A percentile compares a stretch with the other conserved stretches of the same genome.
Evolutionary conservation across 1,140 invertebrate species (phyloP).

Genomic region (Palaemon carinicauda): DNA sequence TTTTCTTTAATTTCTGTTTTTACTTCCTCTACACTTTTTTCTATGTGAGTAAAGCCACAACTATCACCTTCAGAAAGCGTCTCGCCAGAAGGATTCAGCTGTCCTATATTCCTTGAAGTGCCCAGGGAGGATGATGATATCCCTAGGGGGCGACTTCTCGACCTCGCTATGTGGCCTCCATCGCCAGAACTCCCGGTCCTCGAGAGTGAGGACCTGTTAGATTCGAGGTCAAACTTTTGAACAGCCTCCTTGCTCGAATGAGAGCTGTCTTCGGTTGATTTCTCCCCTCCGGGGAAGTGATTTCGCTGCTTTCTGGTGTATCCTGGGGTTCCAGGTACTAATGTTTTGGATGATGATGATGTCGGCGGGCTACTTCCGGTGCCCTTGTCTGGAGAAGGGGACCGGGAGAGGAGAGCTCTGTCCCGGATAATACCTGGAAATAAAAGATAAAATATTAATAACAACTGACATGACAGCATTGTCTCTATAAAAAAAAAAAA

Average conservation of each 20-base stretch:
- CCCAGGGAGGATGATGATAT: neutral
- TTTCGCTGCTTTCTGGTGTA: neutral
- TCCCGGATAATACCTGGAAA: neutral
- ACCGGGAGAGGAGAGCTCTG: neutral
- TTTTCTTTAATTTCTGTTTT: neutral
- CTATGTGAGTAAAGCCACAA: neutral
- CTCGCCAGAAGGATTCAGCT: neutral
- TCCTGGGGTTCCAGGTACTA: neutral
- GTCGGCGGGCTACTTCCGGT: neutral
- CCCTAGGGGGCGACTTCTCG: neutral
- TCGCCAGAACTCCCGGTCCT: neutral
- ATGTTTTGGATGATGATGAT: neutral
- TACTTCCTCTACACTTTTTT: no score
- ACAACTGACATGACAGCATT: no score
- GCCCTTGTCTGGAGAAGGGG: neutral
- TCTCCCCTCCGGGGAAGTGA: no score
- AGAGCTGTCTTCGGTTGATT: neutral
- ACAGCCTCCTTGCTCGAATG: neutral
- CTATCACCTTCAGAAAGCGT: neutral
- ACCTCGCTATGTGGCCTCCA: slow-evolving; percentile 22
- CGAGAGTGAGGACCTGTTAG: neutral
- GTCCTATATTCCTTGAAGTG: neutral
- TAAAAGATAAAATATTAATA: no score
- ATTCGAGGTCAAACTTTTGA: neutral
- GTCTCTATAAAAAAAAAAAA: no score